Base-by-base conservation (phyloP, 2,888 invertebrate genomes). In the Oegoconia quadripuncta region DNA sequence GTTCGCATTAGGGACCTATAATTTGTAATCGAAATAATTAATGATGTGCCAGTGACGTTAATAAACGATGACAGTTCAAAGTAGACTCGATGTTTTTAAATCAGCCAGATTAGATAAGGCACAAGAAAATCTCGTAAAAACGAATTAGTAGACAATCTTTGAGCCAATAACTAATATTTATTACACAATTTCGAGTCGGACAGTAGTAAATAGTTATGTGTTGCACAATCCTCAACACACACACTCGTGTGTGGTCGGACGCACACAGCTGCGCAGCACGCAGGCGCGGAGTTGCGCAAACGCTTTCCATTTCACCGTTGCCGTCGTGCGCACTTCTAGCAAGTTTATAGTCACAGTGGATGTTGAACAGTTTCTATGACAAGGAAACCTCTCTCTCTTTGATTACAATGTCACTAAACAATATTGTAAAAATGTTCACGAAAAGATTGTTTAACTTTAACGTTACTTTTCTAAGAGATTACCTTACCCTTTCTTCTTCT, bases 281-380 rank as follows among this genome's bases (percentile, higher is more conserved):
- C 47, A 52, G 41, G 42, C 55, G 53, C 59, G 52, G 48, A 55
- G 69, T 86, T 84, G 82, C 80, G 82, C 78, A 84, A 86, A 67
- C 74, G 77, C 83, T 86, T 84, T 86, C 83, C 79, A 75, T 84
- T 84, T 84, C 84, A 77, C 78, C 69, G 60, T 84, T 84, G 77
- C 78, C 69, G 60, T 9, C 2, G 22, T 41, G 42, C 41, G 39
- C 46, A 45, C 41, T 44, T 42, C 20, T 26, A 8, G 7, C 22
- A 13, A 40, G 30, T 39, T 30, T 30, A 26, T 12, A 36, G 20
- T 20, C 29, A 17, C 26, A 13, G 25, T 26, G 8, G 28, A 34
- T 16, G 7, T 20, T 28, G 18, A 34, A 9, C 34, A 30, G 35
- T 35, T 40, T 35, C 35, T 34, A 31, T 34, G 15, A 22, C 23